Evolutionary conservation across 2,113 vertebrate genomes (phyloP), one percentile per base, ranked within the genome.

Genomic region (Nicator chloris): DNA sequence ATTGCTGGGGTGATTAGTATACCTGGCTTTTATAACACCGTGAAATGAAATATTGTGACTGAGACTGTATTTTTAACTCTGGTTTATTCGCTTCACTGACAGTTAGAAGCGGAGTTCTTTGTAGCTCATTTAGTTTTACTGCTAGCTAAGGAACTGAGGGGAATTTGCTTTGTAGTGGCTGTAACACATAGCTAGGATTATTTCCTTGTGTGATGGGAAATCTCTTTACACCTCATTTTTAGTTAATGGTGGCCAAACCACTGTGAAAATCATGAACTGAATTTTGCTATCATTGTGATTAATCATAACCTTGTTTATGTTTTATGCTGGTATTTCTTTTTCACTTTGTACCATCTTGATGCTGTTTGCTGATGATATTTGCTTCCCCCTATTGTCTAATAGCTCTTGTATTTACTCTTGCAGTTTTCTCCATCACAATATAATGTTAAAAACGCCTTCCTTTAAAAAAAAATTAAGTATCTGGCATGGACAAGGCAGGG

Each of bases 371-470:
- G 24, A 26, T 45, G 50, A 71, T 49, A 59, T 64, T 84, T 54
- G 3, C 15, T 7, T 2, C 4, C 4, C 14, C 10, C 13, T 24
- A 0, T 57, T 76, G 9, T 51, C 5, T 70, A n/a, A 27, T 8
- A 70, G 6, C 13, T 78, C 53, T 71, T 27, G 6, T 47, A 28
- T 42, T 45, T 54, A 33, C 10, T 4, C 16, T 83, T 86, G 5
- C 1, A 1, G 1, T 40, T 82, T 81, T 81, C 33, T 53, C 18
- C 7, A 20, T 10, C 5, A 27, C 4, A 8, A 7, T 33, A 21
- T 28, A 50, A n/a, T 11, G 14, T 20, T 30, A 8, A 76, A 37
- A 40, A 5, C 1, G 1, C 1, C 2, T 16, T 50, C 1, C 2
- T 39, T 53, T 8, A 59, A 70, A 94, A 59, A 31, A 42, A 63